Conservation (phyloP, 2,888 invertebrate species). For the Eupithecia vulgata region DNA sequence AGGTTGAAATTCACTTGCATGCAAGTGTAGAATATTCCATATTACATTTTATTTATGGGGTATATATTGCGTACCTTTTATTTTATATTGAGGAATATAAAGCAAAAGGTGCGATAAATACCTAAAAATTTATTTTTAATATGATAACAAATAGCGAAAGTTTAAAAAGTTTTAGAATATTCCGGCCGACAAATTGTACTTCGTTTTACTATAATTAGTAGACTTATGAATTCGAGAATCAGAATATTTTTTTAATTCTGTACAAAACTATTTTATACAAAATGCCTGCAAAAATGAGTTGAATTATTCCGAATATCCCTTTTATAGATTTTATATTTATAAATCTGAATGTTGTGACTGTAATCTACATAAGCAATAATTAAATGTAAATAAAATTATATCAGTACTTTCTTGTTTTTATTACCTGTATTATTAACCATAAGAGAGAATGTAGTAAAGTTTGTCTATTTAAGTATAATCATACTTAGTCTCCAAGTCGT, state of each 20-base stretch:
- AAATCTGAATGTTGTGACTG: slow-evolving; percentile 47
- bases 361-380: slow-evolving; percentile 50
- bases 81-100: too few relatives aligned
- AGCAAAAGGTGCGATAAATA: too few relatives aligned
- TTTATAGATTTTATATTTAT: slow-evolving; percentile 46
- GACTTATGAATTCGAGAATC: not conserved
- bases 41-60: too few relatives aligned
- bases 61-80: too few relatives aligned
- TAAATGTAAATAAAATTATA: slow-evolving; percentile 8
- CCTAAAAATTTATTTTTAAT: too few relatives aligned
- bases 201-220: not conserved
- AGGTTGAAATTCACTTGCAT: not conserved
- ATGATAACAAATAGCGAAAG: too few relatives aligned
- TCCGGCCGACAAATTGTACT: not conserved
- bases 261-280: not conserved
- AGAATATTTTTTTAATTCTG: not conserved
- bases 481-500: too few relatives aligned
- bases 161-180: not conserved
- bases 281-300: slow-evolving; percentile 11
- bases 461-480: not conserved
- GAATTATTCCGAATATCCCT: slow-evolving; percentile 46
- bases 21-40: not conserved
- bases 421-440: not conserved
- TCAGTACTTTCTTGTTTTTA: not conserved
- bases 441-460: not conserved